Base-by-base conservation (phyloP, 2,797 vertebrate species). In the Kryptolebias ocellatus region DNA sequence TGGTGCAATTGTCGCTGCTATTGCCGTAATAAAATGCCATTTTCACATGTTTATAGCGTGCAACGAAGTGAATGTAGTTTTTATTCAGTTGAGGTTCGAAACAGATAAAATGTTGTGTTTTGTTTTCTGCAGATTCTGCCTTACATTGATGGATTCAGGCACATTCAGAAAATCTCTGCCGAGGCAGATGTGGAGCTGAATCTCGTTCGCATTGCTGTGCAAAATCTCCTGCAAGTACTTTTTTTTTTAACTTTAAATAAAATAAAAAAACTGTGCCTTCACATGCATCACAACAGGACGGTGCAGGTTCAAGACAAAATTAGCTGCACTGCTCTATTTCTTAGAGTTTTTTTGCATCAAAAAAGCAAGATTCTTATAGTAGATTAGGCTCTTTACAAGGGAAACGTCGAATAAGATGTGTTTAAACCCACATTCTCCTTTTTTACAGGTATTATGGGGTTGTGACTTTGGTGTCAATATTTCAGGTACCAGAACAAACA, bases 101-200 rank as follows among this genome's bases (percentile, higher is more conserved):
- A 31, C 2, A 42, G 17, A 71, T 12, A 10, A 17, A 59, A 9
- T 20, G 4, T 6, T 56, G 8, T 69, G 0, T 57, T 20, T 55
- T 76, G 18, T 78, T 42, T 18, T n/a, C 72, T 79, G n/a, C 90
- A 99, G 98, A 99, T 99, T 83, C 85, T 99, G 67, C 93, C 96
- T 3, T 98, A 96, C 74, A 98, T 99, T 0, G 97, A 99, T 16
- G 98, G 98, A 16, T 99, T 98, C 80, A 94, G 97, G 62, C 98
- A 99, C 0, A 95, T 99, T 61, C 98, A 99, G 83, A 99, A 99
- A 87, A 99, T 99, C 67, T 97, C 98, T 0, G 98, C 97, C 0
- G 98, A 99, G 84, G 97, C 98, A 0, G 98, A 99, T 0, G 98
- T 99, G 49, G 98, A 99, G 86, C 94, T 99, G 79, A 99, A 99